Evolutionary conservation across 2,797 vertebrate species (phyloP).

Genomic region (Pantherophis vulpinus): DNA sequence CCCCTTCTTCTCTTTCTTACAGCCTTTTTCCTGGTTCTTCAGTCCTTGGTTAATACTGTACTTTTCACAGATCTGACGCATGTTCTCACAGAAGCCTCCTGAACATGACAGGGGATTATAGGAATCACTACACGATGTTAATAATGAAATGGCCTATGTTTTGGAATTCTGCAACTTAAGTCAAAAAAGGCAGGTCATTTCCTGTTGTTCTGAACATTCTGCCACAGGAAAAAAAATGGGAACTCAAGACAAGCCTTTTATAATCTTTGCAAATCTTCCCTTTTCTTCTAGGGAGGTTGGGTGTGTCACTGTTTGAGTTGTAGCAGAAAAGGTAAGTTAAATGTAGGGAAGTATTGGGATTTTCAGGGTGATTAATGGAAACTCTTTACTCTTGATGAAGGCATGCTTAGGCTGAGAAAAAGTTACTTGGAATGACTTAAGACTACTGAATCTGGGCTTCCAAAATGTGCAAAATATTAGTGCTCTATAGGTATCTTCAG

Average conservation of each 20-base stretch:
- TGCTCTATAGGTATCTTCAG: background rate
- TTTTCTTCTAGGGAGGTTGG: background rate
- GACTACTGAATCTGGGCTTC: background rate
- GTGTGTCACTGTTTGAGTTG: background rate
- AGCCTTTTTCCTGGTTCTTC: background rate
- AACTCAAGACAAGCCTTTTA: background rate
- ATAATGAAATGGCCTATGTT: background rate
- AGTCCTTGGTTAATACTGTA: background rate
- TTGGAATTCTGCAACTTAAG: background rate
- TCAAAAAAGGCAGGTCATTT: background rate
- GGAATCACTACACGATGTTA: background rate
- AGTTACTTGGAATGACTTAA: background rate
- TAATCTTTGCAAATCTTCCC: background rate
- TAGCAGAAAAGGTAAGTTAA: background rate
- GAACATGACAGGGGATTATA: background rate
- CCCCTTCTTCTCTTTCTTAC: background rate
- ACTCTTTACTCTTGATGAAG: background rate
- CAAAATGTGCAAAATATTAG: background rate
- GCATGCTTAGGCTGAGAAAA: background rate
- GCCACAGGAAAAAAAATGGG: background rate
- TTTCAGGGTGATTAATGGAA: background rate
- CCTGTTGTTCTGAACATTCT: background rate
- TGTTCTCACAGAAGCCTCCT: background rate
- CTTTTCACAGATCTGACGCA: background rate
- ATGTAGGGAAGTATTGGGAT: background rate